Evolutionary conservation across 2,888 invertebrate genomes (phyloP).

Genomic region (Branchipolynoe longqiensis): DNA sequence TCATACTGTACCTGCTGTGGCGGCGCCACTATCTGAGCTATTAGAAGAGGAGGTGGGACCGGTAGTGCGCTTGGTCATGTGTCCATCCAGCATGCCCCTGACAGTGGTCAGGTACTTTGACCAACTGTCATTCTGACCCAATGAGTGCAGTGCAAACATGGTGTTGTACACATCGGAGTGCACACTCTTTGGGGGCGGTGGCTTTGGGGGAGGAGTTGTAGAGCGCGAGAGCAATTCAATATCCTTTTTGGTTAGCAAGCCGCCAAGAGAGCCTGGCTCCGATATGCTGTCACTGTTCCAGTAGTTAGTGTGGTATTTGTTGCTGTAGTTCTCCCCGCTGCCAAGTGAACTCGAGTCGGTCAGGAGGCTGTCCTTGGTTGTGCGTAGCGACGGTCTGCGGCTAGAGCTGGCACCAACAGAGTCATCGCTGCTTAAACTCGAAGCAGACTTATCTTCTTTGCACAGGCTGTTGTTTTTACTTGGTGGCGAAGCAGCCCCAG

Average conservation of each 20-base stretch:
- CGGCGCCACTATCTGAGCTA: conserved; percentile 37
- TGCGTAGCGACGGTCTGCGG: conserved; percentile 17
- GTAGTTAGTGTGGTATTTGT: conserved; percentile 5
- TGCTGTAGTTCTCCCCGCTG: not conserved
- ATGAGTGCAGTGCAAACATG: conserved; percentile 79
- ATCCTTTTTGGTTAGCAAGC: not conserved
- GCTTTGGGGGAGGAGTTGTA: conserved; percentile 65
- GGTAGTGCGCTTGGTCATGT: conserved; percentile 53
- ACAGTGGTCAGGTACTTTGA: conserved; percentile 78
- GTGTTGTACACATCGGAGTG: conserved; percentile 80
- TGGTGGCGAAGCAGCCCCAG: conserved; percentile 21
- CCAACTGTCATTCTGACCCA: conserved; percentile 73
- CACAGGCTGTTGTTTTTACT: not conserved
- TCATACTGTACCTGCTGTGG: conserved; percentile 50
- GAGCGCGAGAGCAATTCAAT: conserved; percentile 26
- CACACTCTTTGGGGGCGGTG: conserved; percentile 73
- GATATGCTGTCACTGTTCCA: conserved; percentile 55
- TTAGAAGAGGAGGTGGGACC: not conserved
- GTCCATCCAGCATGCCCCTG: conserved; percentile 78
- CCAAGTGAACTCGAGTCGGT: conserved; percentile 20
- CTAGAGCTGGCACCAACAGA: conserved; percentile 39
- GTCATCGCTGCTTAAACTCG: conserved; percentile 37
- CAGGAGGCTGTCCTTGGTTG: conserved; percentile 16
- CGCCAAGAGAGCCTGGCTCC: conserved; percentile 51
- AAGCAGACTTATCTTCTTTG: conserved; percentile 33